These are phyloP conservation scores for Drosophila tripunctata DNA, from an alignment of 2,888 invertebrate genomes.

Conservation along the genomic window DNA sequence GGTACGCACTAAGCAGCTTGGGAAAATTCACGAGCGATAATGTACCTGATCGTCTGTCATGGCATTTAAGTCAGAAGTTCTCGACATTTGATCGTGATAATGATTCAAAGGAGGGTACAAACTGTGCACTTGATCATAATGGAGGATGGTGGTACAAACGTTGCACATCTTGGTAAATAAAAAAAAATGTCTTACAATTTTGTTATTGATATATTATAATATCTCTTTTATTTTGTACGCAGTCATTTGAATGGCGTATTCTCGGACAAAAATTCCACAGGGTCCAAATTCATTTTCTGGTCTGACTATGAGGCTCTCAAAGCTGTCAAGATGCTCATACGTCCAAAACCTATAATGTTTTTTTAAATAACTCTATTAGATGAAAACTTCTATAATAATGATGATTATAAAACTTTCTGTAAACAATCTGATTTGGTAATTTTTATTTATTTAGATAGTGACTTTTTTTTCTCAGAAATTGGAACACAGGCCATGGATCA, in stretches of 20 bases:
- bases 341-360: no score
- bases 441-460: no score
- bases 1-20: background rate
- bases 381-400: no score
- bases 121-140: background rate
- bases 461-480: no score
- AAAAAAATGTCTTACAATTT: background rate
- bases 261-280: background rate
- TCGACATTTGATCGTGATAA: background rate
- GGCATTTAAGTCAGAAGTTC: background rate
- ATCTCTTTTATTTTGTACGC: background rate
- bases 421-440: no score
- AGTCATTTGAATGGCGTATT: slow-evolving; percentile 12
- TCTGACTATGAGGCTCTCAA: background rate
- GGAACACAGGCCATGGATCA: no score
- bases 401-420: no score
- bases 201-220: background rate
- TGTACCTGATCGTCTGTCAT: background rate
- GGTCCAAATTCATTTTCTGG: background rate
- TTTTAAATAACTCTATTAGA: no score
- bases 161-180: background rate
- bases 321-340: slow-evolving; percentile 4
- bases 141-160: slow-evolving; percentile 5
- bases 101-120: background rate
- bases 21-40: background rate